These are phyloP conservation scores for Tragelaphus scriptus DNA, from an alignment of 2,113 vertebrate species.

Conservation along the genomic window DNA sequence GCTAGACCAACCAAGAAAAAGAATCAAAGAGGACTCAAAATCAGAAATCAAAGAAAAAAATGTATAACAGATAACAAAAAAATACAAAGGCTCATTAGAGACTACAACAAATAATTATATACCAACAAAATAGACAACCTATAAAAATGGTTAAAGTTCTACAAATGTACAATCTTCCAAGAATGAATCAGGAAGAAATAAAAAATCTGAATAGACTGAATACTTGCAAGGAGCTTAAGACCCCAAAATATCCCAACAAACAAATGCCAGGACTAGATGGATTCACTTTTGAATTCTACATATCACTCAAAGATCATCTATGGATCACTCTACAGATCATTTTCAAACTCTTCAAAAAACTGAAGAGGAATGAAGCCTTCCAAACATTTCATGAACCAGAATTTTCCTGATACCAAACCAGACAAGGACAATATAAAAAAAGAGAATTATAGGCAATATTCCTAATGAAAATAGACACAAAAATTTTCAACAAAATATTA, in stretches of 20 bases:
- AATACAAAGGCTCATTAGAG: background rate
- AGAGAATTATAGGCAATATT: background rate
- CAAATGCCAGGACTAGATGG: background rate
- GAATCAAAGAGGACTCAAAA: background rate
- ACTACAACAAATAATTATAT: background rate
- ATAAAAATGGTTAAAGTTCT: background rate
- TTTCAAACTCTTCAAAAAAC: background rate
- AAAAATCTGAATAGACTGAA: background rate
- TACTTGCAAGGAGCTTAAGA: background rate
- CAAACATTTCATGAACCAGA: background rate
- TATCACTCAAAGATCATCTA: background rate
- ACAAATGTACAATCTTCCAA: background rate
- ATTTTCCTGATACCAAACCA: background rate
- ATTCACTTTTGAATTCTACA: background rate
- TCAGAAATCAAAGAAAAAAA: background rate
- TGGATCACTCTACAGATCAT: background rate
- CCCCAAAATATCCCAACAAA: background rate
- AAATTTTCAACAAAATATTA: background rate
- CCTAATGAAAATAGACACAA: background rate
- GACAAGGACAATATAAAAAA: background rate
- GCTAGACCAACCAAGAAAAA: background rate
- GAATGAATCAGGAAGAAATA: background rate
- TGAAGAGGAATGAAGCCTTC: background rate
- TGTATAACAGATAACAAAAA: background rate
- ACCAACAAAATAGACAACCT: background rate